These are phyloP conservation scores for Heterochromis multidens DNA, from an alignment of 2,113 vertebrate species.

Conservation along the genomic window DNA sequence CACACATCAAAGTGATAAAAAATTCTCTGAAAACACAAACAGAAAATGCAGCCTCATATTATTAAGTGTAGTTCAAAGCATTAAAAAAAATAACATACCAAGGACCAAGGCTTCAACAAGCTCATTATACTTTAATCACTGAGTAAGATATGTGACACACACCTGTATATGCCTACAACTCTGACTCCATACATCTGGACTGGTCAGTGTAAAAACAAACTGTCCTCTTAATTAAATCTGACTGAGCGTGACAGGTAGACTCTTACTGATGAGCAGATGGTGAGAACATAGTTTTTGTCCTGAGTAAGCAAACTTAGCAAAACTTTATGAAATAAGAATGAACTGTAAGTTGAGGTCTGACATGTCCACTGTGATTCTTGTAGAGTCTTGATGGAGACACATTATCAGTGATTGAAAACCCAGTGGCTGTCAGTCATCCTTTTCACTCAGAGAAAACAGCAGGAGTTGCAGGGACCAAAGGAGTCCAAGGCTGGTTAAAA, in stretches of 20 bases:
- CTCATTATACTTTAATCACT: background rate
- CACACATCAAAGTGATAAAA: background rate
- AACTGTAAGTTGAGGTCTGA: background rate
- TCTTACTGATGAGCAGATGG: slow-evolving; percentile 6
- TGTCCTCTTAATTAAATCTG: slow-evolving; percentile 18
- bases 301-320: background rate
- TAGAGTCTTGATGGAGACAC: slow-evolving; percentile 63
- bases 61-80: background rate
- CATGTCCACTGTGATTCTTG: background rate
- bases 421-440: slow-evolving; percentile 42
- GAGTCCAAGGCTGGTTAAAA: slow-evolving; percentile 45
- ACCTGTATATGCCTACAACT: background rate
- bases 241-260: background rate
- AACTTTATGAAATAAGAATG: background rate
- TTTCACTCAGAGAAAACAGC: background rate
- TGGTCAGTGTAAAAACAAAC: background rate
- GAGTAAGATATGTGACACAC: background rate
- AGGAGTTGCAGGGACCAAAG: background rate
- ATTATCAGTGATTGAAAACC: slow-evolving; percentile 52
- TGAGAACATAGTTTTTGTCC: background rate
- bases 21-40: background rate
- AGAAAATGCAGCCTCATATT: background rate
- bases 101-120: background rate
- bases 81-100: background rate
- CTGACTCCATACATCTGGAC: background rate